Evolutionary conservation across 2,113 vertebrate genomes (phyloP).

Genomic region (Thunnus maccoyii): DNA sequence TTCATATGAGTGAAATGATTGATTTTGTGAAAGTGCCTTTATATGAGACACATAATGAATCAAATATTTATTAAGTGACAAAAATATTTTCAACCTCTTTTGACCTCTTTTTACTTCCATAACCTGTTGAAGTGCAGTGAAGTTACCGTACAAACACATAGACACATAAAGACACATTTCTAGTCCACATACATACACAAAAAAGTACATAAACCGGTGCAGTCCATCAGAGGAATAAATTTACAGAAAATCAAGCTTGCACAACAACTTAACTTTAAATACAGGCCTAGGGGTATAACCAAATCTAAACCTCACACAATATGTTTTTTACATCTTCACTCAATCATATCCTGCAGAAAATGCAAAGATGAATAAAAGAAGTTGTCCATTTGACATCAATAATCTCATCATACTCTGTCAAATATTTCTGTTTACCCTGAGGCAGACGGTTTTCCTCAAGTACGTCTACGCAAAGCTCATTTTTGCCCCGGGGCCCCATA

Average conservation of each 20-base stretch:
- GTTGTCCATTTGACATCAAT: neutral
- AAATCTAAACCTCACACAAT: neutral
- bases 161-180: neutral
- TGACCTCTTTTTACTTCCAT: neutral
- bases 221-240: neutral
- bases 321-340: neutral
- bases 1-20: neutral
- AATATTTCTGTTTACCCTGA: too few relatives aligned
- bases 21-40: neutral
- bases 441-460: too few relatives aligned
- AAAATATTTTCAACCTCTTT: neutral
- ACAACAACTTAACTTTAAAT: slow-evolving; percentile 26
- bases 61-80: neutral
- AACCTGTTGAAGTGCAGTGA: neutral
- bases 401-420: neutral
- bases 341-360: neutral
- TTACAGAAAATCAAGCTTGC: slow-evolving; percentile 4
- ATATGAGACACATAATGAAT: neutral
- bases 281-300: slow-evolving; percentile 16
- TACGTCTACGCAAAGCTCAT: too few relatives aligned
- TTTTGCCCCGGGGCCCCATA: too few relatives aligned
- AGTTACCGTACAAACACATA: neutral
- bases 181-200: neutral
- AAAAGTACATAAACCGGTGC: slow-evolving; percentile 8
- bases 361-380: neutral